These are phyloP conservation scores for Drosophila sp. DNA, from an alignment of 1,140 invertebrate species.

Conservation along the genomic window DNA sequence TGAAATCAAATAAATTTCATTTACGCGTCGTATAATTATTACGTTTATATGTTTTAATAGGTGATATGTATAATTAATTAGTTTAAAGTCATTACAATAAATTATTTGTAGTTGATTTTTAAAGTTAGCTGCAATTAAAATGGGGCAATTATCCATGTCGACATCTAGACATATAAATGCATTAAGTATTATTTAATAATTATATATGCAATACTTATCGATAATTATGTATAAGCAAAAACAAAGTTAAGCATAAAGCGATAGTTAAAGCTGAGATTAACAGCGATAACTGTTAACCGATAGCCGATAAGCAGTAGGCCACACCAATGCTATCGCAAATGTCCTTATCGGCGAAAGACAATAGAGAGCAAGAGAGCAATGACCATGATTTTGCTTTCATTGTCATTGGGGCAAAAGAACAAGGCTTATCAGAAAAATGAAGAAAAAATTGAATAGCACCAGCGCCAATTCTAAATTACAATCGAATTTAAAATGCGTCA, in stretches of 20 bases:
- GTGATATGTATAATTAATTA: slow-evolving; percentile 24
- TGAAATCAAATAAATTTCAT: slow-evolving; percentile 81
- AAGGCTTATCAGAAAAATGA: slow-evolving; percentile 25
- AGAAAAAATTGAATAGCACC: background rate
- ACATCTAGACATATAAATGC: slow-evolving; percentile 20
- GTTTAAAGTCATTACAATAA: slow-evolving; percentile 25
- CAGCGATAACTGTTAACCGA: slow-evolving; percentile 18
- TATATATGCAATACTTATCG: slow-evolving; percentile 17
- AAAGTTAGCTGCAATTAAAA: slow-evolving; percentile 65
- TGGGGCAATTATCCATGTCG: slow-evolving; percentile 51
- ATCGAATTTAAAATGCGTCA: slow-evolving; percentile 63
- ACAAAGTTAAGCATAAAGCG: slow-evolving; percentile 29
- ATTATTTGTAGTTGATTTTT: slow-evolving; percentile 31
- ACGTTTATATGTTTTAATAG: slow-evolving; percentile 28
- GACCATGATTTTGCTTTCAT: slow-evolving; percentile 24
- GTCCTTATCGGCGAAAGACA: slow-evolving; percentile 14
- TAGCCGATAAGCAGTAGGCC: slow-evolving; percentile 29
- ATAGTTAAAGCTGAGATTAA: slow-evolving; percentile 19
- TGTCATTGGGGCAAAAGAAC: slow-evolving; percentile 33
- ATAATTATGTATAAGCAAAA: slow-evolving; percentile 20
- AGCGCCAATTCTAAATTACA: slow-evolving; percentile 64
- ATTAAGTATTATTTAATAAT: slow-evolving; percentile 40
- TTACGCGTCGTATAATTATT: slow-evolving; percentile 54
- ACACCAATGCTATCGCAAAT: slow-evolving; percentile 16
- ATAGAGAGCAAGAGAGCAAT: slow-evolving; percentile 32